Percentiles rank a stretch among this genome's conserved stretches.
Conservation (phyloP, 1,140 invertebrate genomes). For the Bathynomus jamesi region DNA sequence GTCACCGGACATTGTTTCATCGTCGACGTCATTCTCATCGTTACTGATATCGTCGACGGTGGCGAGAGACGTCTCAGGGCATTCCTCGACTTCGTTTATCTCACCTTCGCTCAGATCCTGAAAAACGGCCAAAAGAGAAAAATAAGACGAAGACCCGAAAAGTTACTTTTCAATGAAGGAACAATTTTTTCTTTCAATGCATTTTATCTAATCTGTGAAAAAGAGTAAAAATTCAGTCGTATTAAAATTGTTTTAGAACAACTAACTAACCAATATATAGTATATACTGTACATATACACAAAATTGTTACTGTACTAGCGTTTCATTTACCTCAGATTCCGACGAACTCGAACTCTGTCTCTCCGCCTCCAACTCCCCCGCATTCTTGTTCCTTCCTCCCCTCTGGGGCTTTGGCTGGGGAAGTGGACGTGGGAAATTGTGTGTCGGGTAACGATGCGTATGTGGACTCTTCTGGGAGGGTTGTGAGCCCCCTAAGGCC, state of each 20-base stretch:
- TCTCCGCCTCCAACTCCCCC: constrained; percentile 37
- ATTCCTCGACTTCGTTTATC: constrained; percentile 39
- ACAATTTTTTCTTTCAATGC: too few species aligned
- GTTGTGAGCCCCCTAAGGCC: background rate
- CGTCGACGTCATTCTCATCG: constrained; percentile 72
- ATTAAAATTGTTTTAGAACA: too few species aligned
- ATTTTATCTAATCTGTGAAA: too few species aligned
- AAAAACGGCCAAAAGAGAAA: constrained; percentile 29
- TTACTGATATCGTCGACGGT: constrained; percentile 45
- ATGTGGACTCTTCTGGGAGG: background rate
- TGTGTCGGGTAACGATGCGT: constrained; percentile 5
- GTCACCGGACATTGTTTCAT: constrained; percentile 75
- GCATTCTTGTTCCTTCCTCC: constrained; percentile 19
- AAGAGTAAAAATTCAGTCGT: too few species aligned
- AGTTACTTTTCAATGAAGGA: too few species aligned
- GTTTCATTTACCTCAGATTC: constrained; percentile 34
- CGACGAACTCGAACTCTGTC: constrained; percentile 30
- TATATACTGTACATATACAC: too few species aligned
- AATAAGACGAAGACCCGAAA: too few species aligned
- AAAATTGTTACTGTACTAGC: too few species aligned
- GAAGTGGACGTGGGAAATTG: constrained; percentile 20
- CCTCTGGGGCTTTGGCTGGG: constrained; percentile 23
- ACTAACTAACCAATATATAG: too few species aligned
- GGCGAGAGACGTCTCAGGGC: constrained; percentile 36
- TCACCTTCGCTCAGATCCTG: constrained; percentile 64